These are phyloP conservation scores for Dipus sagitta DNA, from an alignment of 2,797 vertebrate genomes.

Conservation along the genomic window DNA sequence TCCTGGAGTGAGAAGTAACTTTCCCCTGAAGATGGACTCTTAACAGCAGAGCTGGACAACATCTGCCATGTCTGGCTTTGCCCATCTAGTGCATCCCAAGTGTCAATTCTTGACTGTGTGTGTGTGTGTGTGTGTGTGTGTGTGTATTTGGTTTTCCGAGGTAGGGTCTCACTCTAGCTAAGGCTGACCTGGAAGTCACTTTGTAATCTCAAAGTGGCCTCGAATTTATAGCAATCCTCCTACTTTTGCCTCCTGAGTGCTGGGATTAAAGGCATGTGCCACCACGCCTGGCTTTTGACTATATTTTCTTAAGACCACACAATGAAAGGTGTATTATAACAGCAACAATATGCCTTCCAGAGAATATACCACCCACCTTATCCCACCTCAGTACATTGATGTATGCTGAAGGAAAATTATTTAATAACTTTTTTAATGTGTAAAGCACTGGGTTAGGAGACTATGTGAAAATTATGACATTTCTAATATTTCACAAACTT, in stretches of 20 bases:
- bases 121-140: too few relatives aligned
- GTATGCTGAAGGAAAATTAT: neutral
- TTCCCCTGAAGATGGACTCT: neutral
- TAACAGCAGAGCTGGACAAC: neutral
- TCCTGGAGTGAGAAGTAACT: constrained; percentile 49
- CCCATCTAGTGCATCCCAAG: neutral
- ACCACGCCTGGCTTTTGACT: neutral
- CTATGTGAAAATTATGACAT: constrained; percentile 5
- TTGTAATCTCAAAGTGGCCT: too few relatives aligned
- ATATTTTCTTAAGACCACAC: constrained; percentile 46
- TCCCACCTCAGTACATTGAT: neutral
- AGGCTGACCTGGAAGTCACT: too few relatives aligned
- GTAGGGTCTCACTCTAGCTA: too few relatives aligned
- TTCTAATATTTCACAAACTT: neutral
- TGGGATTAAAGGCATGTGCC: too few relatives aligned
- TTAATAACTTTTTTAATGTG: neutral
- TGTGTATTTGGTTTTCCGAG: too few relatives aligned
- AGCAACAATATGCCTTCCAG: constrained; percentile 54
- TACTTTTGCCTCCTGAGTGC: too few relatives aligned
- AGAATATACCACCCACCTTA: neutral
- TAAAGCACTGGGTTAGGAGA: neutral
- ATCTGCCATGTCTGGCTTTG: neutral
- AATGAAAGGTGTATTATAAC: constrained; percentile 43
- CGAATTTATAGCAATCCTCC: too few relatives aligned
- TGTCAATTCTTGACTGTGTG: constrained; percentile 25